Evolutionary conservation across 2,797 vertebrate species (phyloP).

Genomic region (Cossypha dichroa): DNA sequence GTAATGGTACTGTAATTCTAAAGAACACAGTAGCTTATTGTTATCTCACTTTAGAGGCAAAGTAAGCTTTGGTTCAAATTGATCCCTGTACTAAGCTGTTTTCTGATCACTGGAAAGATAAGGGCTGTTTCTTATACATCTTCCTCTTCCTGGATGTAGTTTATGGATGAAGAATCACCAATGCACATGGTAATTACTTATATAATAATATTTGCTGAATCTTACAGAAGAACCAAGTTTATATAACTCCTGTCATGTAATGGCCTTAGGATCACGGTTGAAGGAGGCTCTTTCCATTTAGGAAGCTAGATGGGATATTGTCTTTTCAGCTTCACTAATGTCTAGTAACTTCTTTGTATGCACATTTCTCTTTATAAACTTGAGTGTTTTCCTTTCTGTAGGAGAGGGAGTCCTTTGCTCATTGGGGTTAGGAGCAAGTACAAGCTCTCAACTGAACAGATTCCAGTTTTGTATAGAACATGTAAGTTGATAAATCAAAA

Average conservation of each 20-base stretch:
- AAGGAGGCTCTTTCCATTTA: not conserved
- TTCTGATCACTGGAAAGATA: not conserved
- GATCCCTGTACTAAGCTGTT: not conserved
- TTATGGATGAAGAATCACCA: not conserved
- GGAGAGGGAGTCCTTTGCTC: slow-evolving; percentile 94
- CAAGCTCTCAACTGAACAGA: slow-evolving; percentile 88
- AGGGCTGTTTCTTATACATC: not conserved
- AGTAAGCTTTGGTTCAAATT: not conserved
- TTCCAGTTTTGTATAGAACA: slow-evolving; percentile 88
- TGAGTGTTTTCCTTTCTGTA: slow-evolving; percentile 48
- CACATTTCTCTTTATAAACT: not conserved
- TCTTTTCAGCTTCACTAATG: not conserved
- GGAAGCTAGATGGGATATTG: not conserved
- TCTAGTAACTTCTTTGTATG: not conserved
- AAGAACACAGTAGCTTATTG: not conserved
- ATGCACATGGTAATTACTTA: not conserved
- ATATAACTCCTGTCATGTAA: not conserved
- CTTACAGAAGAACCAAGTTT: not conserved
- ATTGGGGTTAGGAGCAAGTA: slow-evolving; percentile 92
- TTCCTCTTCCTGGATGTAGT: not conserved
- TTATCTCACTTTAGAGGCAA: not conserved
- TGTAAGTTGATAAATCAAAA: slow-evolving; percentile 79
- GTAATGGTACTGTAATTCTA: not conserved
- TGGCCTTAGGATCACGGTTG: not conserved
- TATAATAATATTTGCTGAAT: not conserved